phyloP scores from a whole-genome alignment of 2,113 vertebrate genomes.

The Nannospalax galili region DNA sequence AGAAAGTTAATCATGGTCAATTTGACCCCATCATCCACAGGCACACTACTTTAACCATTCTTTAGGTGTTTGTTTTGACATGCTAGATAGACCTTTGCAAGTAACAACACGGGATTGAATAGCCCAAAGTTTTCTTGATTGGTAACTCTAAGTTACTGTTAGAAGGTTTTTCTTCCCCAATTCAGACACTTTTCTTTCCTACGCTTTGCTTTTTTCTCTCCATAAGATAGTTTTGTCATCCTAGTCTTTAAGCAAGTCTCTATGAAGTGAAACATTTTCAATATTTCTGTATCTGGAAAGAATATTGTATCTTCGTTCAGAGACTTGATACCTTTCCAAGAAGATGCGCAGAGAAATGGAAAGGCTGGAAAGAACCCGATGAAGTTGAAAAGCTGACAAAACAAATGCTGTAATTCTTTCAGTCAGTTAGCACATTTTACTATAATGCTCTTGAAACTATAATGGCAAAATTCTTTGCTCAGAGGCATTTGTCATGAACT shows the following conservation, averaged over 20 bases:
- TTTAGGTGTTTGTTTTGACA: not conserved
- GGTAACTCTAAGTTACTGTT: not conserved
- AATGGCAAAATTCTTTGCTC: slow-evolving; percentile 13
- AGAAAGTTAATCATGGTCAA: not conserved
- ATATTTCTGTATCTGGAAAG: slow-evolving; percentile 38
- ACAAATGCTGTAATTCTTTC: slow-evolving; percentile 30
- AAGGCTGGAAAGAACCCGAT: slow-evolving; percentile 48
- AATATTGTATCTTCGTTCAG: slow-evolving; percentile 35
- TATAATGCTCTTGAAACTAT: slow-evolving; percentile 35
- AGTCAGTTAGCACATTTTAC: slow-evolving; percentile 51
- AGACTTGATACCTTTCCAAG: slow-evolving; percentile 53
- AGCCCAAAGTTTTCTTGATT: slow-evolving; percentile 2
- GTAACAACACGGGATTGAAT: not conserved
- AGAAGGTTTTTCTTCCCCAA: not conserved
- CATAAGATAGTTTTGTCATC: not conserved
- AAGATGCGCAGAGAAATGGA: slow-evolving; percentile 2
- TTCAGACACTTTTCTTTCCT: not conserved
- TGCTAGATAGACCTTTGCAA: not conserved
- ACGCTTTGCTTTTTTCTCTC: not conserved
- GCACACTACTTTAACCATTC: not conserved
- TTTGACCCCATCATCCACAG: not conserved
- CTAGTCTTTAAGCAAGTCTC: not conserved
- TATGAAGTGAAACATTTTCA: slow-evolving; percentile 38
- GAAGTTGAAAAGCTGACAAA: slow-evolving; percentile 49
- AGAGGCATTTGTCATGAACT: slow-evolving; percentile 4